A percentile compares a stretch with the other conserved stretches of the same genome.
These are phyloP conservation scores for Anabas testudineus DNA, from an alignment of 2,797 vertebrate genomes.

Conservation along the genomic window DNA sequence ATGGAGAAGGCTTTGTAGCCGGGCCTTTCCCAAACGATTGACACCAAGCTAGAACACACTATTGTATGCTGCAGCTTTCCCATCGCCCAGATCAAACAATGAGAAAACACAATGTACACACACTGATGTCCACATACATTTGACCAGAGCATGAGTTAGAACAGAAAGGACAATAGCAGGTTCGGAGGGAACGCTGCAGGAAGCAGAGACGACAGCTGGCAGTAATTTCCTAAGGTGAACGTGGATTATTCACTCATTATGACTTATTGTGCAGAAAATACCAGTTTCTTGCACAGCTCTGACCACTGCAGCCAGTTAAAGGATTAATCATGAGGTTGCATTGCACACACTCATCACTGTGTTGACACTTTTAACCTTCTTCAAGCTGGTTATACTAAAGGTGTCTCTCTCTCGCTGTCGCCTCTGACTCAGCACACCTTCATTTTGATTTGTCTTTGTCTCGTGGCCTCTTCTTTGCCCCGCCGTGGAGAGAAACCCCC, in stretches of 20 bases:
- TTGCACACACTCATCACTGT: too few relatives aligned
- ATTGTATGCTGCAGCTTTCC: too few relatives aligned
- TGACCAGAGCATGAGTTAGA: neutral
- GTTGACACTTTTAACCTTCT: slow-evolving; percentile 45
- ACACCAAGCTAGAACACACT: neutral
- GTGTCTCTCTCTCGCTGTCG: neutral
- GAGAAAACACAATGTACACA: too few relatives aligned
- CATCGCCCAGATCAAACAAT: too few relatives aligned
- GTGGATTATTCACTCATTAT: slow-evolving; percentile 7
- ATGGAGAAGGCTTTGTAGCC: too few relatives aligned
- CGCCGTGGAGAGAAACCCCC: slow-evolving; percentile 4
- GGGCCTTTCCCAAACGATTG: too few relatives aligned
- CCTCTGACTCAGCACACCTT: slow-evolving; percentile 72
- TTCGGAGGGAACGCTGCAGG: neutral
- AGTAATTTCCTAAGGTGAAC: slow-evolving; percentile 1
- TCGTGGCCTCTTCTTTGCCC: slow-evolving; percentile 56
- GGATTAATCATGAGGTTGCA: neutral
- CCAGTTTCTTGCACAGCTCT: neutral
- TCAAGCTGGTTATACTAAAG: neutral
- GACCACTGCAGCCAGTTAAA: neutral
- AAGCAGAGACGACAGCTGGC: neutral
- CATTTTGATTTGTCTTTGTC: slow-evolving; percentile 19
- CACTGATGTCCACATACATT: neutral
- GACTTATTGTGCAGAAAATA: slow-evolving; percentile 5
- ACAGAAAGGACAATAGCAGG: neutral